These are phyloP conservation scores for Petrocephalus microphthalmus DNA, from an alignment of 2,113 vertebrate species.

Conservation along the genomic window DNA sequence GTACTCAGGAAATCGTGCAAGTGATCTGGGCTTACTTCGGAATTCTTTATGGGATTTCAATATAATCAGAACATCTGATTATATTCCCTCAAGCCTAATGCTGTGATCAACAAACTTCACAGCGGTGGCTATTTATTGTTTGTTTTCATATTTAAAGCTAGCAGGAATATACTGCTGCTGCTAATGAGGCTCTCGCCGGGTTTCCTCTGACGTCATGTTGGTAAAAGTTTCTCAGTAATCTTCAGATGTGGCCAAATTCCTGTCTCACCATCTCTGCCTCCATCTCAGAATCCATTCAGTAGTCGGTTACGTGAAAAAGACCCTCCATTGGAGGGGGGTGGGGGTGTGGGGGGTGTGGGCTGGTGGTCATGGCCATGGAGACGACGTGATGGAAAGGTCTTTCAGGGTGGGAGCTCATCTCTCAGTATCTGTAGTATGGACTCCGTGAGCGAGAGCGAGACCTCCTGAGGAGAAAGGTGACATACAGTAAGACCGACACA, in stretches of 20 bases:
- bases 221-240: not conserved
- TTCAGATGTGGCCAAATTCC: not conserved
- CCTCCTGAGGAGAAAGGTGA: slow-evolving; percentile 37
- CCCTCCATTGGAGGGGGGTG: not conserved
- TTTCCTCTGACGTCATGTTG: not conserved
- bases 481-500: not conserved
- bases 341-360: not conserved
- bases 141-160: not conserved
- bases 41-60: not conserved
- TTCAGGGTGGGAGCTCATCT: not conserved
- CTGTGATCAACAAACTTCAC: not conserved
- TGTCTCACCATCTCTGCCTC: not conserved
- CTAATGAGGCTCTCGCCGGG: not conserved
- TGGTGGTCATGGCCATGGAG: not conserved
- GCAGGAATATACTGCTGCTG: not conserved
- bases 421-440: slow-evolving; percentile 58
- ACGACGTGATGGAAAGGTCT: not conserved
- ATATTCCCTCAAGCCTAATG: not conserved
- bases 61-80: not conserved
- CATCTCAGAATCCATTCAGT: not conserved
- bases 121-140: not conserved
- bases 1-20: not conserved
- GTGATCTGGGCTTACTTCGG: not conserved
- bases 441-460: slow-evolving; percentile 61
- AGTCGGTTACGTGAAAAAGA: not conserved